Evolutionary conservation across 2,888 invertebrate species (phyloP), one percentile per base, ranked within the genome.

Genomic region (Drosophila kambysellisi): DNA sequence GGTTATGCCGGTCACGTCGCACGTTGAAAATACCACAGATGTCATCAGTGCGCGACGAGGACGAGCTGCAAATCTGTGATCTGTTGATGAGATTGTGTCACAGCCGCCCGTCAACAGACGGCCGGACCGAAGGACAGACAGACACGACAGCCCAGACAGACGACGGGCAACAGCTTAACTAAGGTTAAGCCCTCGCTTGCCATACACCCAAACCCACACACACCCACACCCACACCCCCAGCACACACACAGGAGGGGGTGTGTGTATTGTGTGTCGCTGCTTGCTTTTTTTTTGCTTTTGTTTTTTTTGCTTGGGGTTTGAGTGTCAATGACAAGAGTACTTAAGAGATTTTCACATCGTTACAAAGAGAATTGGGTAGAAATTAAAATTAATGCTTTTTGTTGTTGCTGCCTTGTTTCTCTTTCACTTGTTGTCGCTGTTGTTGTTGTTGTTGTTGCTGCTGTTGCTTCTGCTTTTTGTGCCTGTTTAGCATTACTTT

Each of bases 331-430:
- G 88, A 88, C 88, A 88, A 88, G 88, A 91, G 92, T 91, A 89
- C 92, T 92, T 91, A 91, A 92, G 86, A 91, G 92, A 92, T 92
- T 91, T 91, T 84, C 91, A 91, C 91, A 91, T 92, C 90, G 89
- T 92, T 92, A 90, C 88, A 83, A 82, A 80, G 82, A 81, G 89
- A 89, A 85, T 88, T 90, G 89, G 81, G 81, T 78, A 84, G 84
- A 91, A 90, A 90, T 90, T 90, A 91, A 91, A 91, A 91, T 91
- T 91, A 91, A 91, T 91, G 87, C 79, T 85, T 85, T 74, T 70
- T 69, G 64, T 70, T 66, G 66, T 46, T 66, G 53, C 8, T 48
- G 43, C 17, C 52, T 70, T 72, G 57, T 65, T 68, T 51, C 59
- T 33, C n/a, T 59, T 43, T 61, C 17, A 52, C 41, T 56, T 50